Evolutionary conservation across 2,888 invertebrate species (phyloP).

Genomic region (Fragum sueziense): DNA sequence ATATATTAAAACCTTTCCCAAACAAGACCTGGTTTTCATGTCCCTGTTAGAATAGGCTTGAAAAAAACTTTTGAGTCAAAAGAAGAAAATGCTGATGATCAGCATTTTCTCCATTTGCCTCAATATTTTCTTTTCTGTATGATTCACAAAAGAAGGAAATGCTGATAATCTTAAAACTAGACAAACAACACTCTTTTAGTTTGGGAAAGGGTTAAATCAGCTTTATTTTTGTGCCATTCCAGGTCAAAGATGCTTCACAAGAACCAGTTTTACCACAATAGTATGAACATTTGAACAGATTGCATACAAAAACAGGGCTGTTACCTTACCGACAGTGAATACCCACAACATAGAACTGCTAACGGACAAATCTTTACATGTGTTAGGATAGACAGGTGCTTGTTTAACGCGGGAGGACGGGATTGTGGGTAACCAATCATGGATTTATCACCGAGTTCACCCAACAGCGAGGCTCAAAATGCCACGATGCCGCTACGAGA

Average conservation of each 20-base stretch:
- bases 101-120: too few species aligned
- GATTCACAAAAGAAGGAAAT: too few species aligned
- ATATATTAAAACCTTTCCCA: too few species aligned
- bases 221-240: not conserved
- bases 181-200: not conserved
- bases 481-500: conserved; percentile 70
- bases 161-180: too few species aligned
- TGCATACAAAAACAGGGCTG: not conserved
- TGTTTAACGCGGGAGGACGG: not conserved
- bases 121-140: too few species aligned
- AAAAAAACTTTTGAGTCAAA: too few species aligned
- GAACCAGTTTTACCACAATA: conserved; percentile 12
- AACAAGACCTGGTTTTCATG: too few species aligned
- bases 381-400: not conserved
- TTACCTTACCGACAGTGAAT: not conserved
- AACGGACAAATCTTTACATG: not conserved
- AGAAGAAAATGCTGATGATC: too few species aligned
- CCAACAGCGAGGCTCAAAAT: not conserved
- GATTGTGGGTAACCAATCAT: not conserved
- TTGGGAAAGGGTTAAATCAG: not conserved
- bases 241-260: conserved; percentile 15
- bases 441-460: conserved; percentile 23
- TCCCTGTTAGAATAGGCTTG: too few species aligned
- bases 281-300: conserved; percentile 3
- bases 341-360: not conserved